These are phyloP conservation scores for Myotis davidii DNA, from an alignment of 2,113 vertebrate species.

Conservation along the genomic window DNA sequence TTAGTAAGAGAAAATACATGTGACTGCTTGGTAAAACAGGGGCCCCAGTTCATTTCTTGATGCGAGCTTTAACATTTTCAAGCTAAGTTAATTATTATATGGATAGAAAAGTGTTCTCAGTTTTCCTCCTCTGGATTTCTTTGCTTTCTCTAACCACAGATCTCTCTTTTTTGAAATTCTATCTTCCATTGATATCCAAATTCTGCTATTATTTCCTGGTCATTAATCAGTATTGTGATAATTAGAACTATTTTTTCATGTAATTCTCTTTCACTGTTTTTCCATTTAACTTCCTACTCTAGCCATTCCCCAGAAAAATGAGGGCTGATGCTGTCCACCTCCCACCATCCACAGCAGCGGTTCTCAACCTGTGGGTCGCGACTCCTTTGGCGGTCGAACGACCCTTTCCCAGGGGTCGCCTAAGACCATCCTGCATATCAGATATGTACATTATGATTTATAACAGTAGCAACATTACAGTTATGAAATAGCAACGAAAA, in stretches of 20 bases:
- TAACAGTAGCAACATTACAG: too few relatives aligned
- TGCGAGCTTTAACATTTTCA: slow-evolving; percentile 17
- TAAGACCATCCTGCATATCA: too few relatives aligned
- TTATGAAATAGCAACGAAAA: too few relatives aligned
- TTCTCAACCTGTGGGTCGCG: too few relatives aligned
- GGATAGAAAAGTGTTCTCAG: not conserved
- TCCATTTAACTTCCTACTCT: not conserved
- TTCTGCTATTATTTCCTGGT: not conserved
- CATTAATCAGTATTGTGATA: not conserved
- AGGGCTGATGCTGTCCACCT: not conserved
- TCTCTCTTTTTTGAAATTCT: not conserved
- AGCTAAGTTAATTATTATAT: not conserved
- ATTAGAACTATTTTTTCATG: not conserved
- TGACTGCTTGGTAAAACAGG: not conserved
- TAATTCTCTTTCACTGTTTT: not conserved
- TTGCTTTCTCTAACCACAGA: not conserved
- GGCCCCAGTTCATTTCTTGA: not conserved
- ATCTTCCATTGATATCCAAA: not conserved
- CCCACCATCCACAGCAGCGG: not conserved
- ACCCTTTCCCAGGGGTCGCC: too few relatives aligned
- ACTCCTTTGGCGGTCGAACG: too few relatives aligned
- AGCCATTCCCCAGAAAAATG: not conserved
- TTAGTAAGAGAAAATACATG: not conserved
- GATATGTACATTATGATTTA: too few relatives aligned
- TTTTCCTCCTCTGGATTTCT: slow-evolving; percentile 39